Evolutionary conservation across 2,797 vertebrate species (phyloP), one percentile per base, ranked within the genome.

Genomic region (Hippopotamyrus pictus): DNA sequence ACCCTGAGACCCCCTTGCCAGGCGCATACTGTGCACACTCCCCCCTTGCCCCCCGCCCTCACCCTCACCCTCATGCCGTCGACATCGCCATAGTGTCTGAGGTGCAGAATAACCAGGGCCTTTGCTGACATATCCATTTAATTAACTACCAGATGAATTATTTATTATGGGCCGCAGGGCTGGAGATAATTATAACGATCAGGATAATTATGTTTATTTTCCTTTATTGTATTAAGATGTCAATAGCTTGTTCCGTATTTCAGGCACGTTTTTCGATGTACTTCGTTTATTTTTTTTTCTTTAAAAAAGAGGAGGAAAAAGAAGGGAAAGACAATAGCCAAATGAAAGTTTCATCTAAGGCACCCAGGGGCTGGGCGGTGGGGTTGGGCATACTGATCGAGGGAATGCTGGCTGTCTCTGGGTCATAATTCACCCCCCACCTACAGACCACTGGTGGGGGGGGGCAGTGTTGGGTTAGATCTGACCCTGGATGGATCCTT

Each of bases 181-280:
- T 94, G 94, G 92, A 95, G 95, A 96, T 96, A 96, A 96, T 96
- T 96, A 96, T 96, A 95, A 95, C 90, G 94, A 96, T 96, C 94
- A 95, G 93, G 95, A 95, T 96, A 95, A 95, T 96, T 95, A 95
- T 95, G 96, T 96, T 96, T 96, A 95, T 96, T 96, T 96, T 95
- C 93, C 94, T 95, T 96, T 94, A 95, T 96, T 96, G 94, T 95
- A 95, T 95, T 95, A 95, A 96, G 95, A 96, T 95, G 94, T 96
- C 95, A 95, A 94, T 95, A 94, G 94, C 94, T 89, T 51, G 89
- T 93, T 91, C 91, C 93, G 93, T 93, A 94, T 94, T 90, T 90
- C 90, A 92, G 92, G 93, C 94, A 92, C 90, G 91, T 93, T 89
- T 89, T 53, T 25, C 46, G 17, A 89, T 69, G 8, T 89, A 89